Conservation (phyloP, 2,888 invertebrate species). For the Helicoverpa assulta region DNA sequence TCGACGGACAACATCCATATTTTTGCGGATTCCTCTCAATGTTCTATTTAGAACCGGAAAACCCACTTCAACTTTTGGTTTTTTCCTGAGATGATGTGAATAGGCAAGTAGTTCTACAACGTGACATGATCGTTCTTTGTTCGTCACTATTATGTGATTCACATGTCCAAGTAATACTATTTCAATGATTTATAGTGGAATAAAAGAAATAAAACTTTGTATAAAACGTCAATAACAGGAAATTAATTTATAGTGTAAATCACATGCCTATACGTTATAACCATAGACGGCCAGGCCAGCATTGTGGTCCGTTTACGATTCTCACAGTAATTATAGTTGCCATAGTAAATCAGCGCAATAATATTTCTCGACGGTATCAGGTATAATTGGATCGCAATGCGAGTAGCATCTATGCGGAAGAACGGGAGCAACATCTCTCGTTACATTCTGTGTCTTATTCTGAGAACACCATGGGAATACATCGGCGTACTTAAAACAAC, state of each 20-base stretch:
- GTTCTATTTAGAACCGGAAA: constrained; percentile 53
- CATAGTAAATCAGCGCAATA: constrained; percentile 81
- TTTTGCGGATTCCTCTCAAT: constrained; percentile 47
- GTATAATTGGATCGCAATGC: constrained; percentile 89
- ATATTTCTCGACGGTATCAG: constrained; percentile 85
- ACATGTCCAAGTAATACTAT: constrained; percentile 41
- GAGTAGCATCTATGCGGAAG: constrained; percentile 88
- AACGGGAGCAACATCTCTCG: constrained; percentile 83
- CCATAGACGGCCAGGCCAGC: constrained; percentile 74
- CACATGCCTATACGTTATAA: constrained; percentile 66
- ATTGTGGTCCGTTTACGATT: constrained; percentile 79
- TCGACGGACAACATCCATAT: constrained; percentile 52
- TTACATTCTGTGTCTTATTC: constrained; percentile 89
- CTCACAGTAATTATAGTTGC: constrained; percentile 84
- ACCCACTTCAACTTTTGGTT: constrained; percentile 38
- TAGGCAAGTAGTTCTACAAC: constrained; percentile 46
- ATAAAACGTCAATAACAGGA: constrained; percentile 70
- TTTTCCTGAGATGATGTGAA: constrained; percentile 48
- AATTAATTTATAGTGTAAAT: constrained; percentile 65
- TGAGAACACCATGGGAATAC: constrained; percentile 87
- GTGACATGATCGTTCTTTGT: constrained; percentile 56
- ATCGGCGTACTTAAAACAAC: constrained; percentile 45
- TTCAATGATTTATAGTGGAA: constrained; percentile 39
- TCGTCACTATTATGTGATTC: constrained; percentile 50
- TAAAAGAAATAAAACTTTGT: constrained; percentile 58